phyloP scores from a whole-genome alignment of 1,140 invertebrate species.

The Drosophila aff. region DNA sequence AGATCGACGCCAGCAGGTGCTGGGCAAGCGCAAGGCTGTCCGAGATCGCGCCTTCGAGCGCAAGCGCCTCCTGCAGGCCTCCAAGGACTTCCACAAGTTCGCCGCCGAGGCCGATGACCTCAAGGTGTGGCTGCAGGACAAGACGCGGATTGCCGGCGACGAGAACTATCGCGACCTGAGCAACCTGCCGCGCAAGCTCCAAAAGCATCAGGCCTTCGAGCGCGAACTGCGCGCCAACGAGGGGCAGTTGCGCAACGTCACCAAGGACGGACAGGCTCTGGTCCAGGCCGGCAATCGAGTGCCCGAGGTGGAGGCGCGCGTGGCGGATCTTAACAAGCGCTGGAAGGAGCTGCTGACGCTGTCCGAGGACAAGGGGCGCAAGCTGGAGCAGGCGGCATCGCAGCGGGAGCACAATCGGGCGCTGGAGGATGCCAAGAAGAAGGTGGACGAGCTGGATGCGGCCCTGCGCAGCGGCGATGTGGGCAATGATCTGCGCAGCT shows the following conservation, averaged over 20 bases:
- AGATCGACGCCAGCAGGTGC: constrained; percentile 91
- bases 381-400: constrained; percentile 87
- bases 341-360: constrained; percentile 90
- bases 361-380: constrained; percentile 93
- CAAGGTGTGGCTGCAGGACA: constrained; percentile 95
- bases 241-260: constrained; percentile 93
- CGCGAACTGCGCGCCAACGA: constrained; percentile 96
- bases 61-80: constrained; percentile 90
- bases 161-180: constrained; percentile 96
- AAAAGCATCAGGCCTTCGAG: constrained; percentile 99
- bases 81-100: constrained; percentile 93
- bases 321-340: constrained; percentile 89
- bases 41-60: constrained; percentile 91
- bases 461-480: constrained; percentile 92
- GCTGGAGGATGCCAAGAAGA: constrained; percentile 92
- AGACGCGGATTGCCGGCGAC: constrained; percentile 95
- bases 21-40: constrained; percentile 90
- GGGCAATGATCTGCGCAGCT: constrained; percentile 93
- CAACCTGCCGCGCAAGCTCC: constrained; percentile 96
- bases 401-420: constrained; percentile 85
- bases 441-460: constrained; percentile 91
- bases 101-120: constrained; percentile 95
- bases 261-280: constrained; percentile 90
- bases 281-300: constrained; percentile 90
- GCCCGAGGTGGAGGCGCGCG: constrained; percentile 88